These are phyloP conservation scores for Hippocampus kuda DNA, from an alignment of 2,797 vertebrate species.

Conservation along the genomic window DNA sequence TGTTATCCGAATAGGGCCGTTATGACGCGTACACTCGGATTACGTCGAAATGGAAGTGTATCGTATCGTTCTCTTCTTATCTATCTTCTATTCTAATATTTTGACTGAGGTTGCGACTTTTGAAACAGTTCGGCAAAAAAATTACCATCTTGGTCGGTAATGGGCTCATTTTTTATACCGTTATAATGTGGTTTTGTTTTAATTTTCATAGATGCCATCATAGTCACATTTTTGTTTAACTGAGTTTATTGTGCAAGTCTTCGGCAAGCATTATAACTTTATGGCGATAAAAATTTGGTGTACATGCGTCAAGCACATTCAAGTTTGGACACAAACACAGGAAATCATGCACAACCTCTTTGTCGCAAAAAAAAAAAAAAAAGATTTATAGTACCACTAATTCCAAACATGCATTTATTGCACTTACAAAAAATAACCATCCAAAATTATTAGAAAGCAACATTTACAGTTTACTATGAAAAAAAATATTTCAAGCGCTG, in stretches of 20 bases:
- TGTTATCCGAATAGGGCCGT: too few relatives aligned
- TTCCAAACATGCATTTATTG: slow-evolving; percentile 37
- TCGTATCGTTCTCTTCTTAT: too few relatives aligned
- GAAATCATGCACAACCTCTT: slow-evolving; percentile 38
- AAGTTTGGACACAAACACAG: slow-evolving; percentile 58
- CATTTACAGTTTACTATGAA: slow-evolving; percentile 48
- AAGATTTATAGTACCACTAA: slow-evolving; percentile 45
- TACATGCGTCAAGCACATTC: slow-evolving; percentile 67
- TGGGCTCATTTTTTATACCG: too few relatives aligned
- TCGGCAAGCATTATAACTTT: slow-evolving; percentile 48
- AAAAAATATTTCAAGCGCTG: slow-evolving; percentile 38
- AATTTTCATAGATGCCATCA: slow-evolving; percentile 7
- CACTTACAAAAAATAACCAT: slow-evolving; percentile 61
- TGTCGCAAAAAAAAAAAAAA: slow-evolving; percentile 21
- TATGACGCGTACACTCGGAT: too few relatives aligned
- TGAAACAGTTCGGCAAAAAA: too few relatives aligned
- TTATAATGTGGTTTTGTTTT: not conserved
- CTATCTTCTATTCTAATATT: too few relatives aligned
- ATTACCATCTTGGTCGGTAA: too few relatives aligned
- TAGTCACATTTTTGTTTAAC: slow-evolving; percentile 26
- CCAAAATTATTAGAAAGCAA: slow-evolving; percentile 37
- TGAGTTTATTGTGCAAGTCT: slow-evolving; percentile 63
- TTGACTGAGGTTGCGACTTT: too few relatives aligned
- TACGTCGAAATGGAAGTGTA: too few relatives aligned
- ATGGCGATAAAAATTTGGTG: slow-evolving; percentile 47